phyloP scores from a whole-genome alignment of 2,113 vertebrate species.

The Aphyosemion australe region DNA sequence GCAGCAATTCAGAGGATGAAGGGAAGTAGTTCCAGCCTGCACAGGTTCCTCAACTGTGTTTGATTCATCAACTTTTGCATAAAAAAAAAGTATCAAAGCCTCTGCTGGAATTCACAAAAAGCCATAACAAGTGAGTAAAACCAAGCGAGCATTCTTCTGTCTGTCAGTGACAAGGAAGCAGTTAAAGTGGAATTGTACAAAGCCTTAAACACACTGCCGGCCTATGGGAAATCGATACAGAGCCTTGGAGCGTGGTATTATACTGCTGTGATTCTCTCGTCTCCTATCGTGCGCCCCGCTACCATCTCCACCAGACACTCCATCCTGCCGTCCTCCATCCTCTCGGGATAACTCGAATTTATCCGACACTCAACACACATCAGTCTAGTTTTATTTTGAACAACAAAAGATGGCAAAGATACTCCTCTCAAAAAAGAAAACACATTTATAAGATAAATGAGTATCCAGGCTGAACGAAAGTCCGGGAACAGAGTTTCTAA shows the following conservation, averaged over 20 bases:
- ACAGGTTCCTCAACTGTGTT: not conserved
- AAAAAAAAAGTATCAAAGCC: conserved; percentile 8
- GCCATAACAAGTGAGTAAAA: conserved; percentile 23
- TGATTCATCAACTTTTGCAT: conserved; percentile 5
- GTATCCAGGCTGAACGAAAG: conserved; percentile 21
- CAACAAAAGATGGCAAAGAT: conserved; percentile 17
- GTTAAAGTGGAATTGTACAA: conserved; percentile 57
- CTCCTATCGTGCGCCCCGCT: conserved; percentile 28
- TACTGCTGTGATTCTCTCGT: conserved; percentile 52
- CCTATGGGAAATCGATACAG: conserved; percentile 64
- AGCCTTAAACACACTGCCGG: conserved; percentile 58
- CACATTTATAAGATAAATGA: conserved; percentile 16
- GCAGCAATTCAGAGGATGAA: conserved; percentile 13
- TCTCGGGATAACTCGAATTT: conserved; percentile 37
- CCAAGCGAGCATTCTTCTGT: conserved; percentile 50
- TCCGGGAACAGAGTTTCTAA: conserved; percentile 15
- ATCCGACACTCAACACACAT: conserved; percentile 32
- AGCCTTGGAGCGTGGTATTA: conserved; percentile 51
- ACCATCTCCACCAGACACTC: conserved; percentile 21
- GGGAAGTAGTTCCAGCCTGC: not conserved
- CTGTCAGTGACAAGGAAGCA: conserved; percentile 47
- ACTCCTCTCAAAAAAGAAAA: conserved; percentile 32
- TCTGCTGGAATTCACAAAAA: conserved; percentile 17
- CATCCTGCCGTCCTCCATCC: conserved; percentile 21
- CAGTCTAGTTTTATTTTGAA: conserved; percentile 27